phyloP scores from a whole-genome alignment of 2,797 vertebrate species.

The Smutsia gigantea region DNA sequence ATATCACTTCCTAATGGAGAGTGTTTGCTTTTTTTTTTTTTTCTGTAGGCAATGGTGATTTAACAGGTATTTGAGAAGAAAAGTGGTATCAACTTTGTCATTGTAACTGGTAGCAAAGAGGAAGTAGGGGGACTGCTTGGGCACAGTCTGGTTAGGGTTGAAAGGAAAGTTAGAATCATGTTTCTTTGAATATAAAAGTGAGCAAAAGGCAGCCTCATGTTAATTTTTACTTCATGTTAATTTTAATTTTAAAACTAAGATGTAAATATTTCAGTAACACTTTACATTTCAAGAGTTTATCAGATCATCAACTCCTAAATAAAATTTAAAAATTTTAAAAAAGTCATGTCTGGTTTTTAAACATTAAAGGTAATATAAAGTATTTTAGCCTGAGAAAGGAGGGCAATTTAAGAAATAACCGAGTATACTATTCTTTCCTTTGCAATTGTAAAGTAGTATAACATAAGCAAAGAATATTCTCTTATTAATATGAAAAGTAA shows the following conservation, averaged over 20 bases:
- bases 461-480: conserved; percentile 23
- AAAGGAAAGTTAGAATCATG: neutral
- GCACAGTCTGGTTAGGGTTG: neutral
- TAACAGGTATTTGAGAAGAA: neutral
- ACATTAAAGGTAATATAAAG: conserved; percentile 24
- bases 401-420: conserved; percentile 39
- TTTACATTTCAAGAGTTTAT: neutral
- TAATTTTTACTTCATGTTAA: neutral
- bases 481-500: conserved; percentile 64
- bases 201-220: neutral
- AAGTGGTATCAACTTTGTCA: neutral
- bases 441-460: conserved; percentile 27
- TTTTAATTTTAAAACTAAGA: conserved; percentile 50
- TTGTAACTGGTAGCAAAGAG: neutral
- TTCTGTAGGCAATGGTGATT: neutral
- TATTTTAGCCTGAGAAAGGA: conserved; percentile 49
- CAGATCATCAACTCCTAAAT: conserved; percentile 18
- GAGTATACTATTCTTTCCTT: neutral
- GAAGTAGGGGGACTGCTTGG: neutral
- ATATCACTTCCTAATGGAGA: neutral
- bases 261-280: neutral
- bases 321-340: conserved; percentile 58
- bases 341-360: conserved; percentile 11
- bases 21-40: neutral
- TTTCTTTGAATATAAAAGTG: neutral